These are phyloP conservation scores for Graptemys geographica DNA, from an alignment of 2,797 vertebrate genomes.

Conservation along the genomic window DNA sequence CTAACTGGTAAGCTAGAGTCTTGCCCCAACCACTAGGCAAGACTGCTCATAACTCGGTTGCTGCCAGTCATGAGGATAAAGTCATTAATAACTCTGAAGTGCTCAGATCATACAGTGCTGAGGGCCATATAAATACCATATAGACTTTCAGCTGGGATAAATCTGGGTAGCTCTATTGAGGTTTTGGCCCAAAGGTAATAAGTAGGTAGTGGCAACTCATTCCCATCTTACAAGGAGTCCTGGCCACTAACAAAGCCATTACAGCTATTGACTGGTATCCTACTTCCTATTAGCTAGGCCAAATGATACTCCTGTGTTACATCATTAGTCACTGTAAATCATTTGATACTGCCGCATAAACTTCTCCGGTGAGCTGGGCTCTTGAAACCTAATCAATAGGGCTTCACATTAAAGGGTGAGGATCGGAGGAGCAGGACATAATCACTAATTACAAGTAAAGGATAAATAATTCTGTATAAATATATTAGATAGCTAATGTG, in stretches of 20 bases:
- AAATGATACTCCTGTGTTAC: constrained; percentile 53
- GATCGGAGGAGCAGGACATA: constrained; percentile 16
- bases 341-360: constrained; percentile 57
- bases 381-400: constrained; percentile 52
- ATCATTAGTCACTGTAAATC: constrained; percentile 52
- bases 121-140: neutral
- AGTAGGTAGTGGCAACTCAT: constrained; percentile 3
- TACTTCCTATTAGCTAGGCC: constrained; percentile 14
- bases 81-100: neutral
- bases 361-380: neutral
- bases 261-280: constrained; percentile 43
- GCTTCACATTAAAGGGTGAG: constrained; percentile 43
- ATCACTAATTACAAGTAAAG: constrained; percentile 49
- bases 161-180: neutral
- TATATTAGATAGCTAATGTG: neutral
- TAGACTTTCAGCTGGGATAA: neutral
- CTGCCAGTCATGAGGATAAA: neutral
- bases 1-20: too few relatives aligned
- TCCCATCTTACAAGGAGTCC: neutral
- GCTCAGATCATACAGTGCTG: neutral
- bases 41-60: too few relatives aligned
- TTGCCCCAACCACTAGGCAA: too few relatives aligned
- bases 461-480: constrained; percentile 50
- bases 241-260: constrained; percentile 42
- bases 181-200: neutral